Percentiles rank a stretch among this genome's conserved stretches.
These are phyloP conservation scores for Vulpes vulpes DNA, from an alignment of 2,113 vertebrate genomes.

Conservation along the genomic window DNA sequence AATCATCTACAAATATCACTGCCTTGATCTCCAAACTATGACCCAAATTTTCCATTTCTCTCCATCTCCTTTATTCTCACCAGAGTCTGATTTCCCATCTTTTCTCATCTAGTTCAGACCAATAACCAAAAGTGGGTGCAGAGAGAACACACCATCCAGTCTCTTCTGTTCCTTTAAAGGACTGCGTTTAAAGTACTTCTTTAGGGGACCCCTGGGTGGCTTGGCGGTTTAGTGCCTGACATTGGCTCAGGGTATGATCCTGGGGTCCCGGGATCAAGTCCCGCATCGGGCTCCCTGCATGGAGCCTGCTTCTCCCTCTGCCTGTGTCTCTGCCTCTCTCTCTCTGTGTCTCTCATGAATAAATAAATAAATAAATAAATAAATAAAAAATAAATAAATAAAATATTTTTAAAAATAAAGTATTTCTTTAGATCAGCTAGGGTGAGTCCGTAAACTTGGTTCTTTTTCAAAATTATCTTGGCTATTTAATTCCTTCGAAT, in stretches of 20 bases:
- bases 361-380: too few relatives aligned
- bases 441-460: not conserved
- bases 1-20: not conserved
- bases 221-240: too few relatives aligned
- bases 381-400: too few relatives aligned
- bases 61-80: not conserved
- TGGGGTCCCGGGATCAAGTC: too few relatives aligned
- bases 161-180: not conserved
- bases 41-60: not conserved
- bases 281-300: too few relatives aligned
- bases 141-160: not conserved
- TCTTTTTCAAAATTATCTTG: conserved; percentile 30
- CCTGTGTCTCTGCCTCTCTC: too few relatives aligned
- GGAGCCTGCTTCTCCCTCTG: too few relatives aligned
- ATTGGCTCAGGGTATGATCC: too few relatives aligned
- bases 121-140: not conserved
- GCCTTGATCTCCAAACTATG: not conserved
- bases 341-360: too few relatives aligned
- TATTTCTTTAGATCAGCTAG: not conserved
- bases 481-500: not conserved
- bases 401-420: not conserved
- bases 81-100: not conserved
- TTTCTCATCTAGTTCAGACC: not conserved
- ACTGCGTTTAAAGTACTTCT: not conserved
- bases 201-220: not conserved